Percentiles rank a stretch among this genome's conserved stretches.
phyloP scores from a whole-genome alignment of 2,113 vertebrate species.

The Xiphias gladius region DNA sequence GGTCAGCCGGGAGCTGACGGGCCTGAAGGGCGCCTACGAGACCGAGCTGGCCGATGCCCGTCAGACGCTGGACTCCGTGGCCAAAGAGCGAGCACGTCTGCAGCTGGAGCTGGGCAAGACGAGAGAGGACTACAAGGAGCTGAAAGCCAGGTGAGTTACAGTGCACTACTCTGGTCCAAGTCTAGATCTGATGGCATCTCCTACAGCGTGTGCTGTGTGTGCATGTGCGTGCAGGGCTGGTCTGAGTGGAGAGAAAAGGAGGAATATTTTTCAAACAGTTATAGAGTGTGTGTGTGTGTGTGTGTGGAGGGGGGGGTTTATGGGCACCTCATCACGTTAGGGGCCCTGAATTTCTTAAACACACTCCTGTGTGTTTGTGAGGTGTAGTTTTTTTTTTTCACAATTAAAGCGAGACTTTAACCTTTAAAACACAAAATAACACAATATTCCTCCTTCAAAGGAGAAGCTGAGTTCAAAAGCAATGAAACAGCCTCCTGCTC shows the following conservation, averaged over 20 bases:
- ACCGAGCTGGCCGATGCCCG: conserved; percentile 95
- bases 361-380: conserved; percentile 1
- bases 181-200: neutral
- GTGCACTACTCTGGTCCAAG: neutral
- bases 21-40: conserved; percentile 96
- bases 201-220: too few species aligned
- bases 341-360: neutral
- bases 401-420: fast-evolving
- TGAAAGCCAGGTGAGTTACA: conserved; percentile 90
- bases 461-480: neutral
- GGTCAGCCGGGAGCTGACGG: conserved; percentile 92
- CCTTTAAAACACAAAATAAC: neutral
- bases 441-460: too few species aligned
- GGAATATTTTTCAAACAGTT: neutral
- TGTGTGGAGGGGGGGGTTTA: neutral
- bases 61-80: conserved; percentile 97
- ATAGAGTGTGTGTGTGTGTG: too few species aligned
- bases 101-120: conserved; percentile 96
- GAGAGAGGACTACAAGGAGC: conserved; percentile 94
- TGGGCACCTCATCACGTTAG: fast-evolving
- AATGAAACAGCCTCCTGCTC: neutral
- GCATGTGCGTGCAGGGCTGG: neutral
- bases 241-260: neutral
- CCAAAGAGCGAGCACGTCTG: conserved; percentile 94
- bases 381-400: neutral